Evolutionary conservation across 1,140 invertebrate genomes (phyloP), one percentile per base, ranked within the genome.

Genomic region (Neocloeon triangulifer): DNA sequence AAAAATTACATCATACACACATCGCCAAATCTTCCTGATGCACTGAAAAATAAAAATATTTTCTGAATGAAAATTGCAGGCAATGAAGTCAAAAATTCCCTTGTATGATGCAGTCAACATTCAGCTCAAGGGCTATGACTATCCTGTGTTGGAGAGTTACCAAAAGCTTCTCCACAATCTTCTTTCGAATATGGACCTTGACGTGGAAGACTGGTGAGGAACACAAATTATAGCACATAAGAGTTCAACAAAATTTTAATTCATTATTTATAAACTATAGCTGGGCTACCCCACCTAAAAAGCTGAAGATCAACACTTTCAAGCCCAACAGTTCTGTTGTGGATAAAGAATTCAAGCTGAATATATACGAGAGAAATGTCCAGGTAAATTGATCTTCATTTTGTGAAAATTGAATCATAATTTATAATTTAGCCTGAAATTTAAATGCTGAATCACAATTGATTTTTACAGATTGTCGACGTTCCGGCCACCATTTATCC

Each of bases 121-220:
- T 20, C 69, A 76, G 56, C 52, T 89, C 16, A 77, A 64, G 43
- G 70, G 80, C 4, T 84, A 85, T 45, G 73, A 82, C 48, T 91
- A 64, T 54, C 62, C 75, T 8, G 43, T 79, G 7, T 47, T 91
- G 25, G 82, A 91, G 55, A 67, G 53, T 41, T 86, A 68, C 47
- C 78, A 79, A 49, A 66, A 62, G 42, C 73, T 73, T 44, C 55
- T 88, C 29, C 68, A 84, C 42, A 65, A 62, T 43, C 50, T 78
- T 39, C 69, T 74, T 19, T 62, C 69, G 42, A 55, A 62, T 30
- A 59, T 89, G 56, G 70, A 73, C 19, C 50, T 88, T 34, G 66
- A 78, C 41, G 64, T 84, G 19, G 68, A 73, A 39, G 68, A 82
- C 32, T 60, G 69, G 74, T 79, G 53, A 18, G n/a, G n/a, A n/a